Base-by-base conservation (phyloP, 2,113 vertebrate genomes). In the Nycticryphes semicollaris region DNA sequence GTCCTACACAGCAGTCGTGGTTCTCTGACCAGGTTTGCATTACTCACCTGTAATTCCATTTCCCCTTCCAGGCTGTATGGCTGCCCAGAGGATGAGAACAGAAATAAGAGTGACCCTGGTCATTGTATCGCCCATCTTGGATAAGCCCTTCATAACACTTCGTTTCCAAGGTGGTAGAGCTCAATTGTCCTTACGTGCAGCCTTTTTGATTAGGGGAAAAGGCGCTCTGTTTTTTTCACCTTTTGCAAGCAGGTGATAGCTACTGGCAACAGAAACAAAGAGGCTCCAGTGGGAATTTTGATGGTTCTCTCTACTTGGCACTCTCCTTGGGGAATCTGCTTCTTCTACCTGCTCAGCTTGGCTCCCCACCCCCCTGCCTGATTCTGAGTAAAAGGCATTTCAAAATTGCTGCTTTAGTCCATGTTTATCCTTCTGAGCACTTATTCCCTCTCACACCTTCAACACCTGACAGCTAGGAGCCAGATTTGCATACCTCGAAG, bases 21-120 rank as follows among this genome's bases (percentile, higher is more conserved):
- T 63, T 37, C 22, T 81, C 74, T 47, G 37, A n/a, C 8, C 22
- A 39, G 39, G 18, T 78, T 45, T 87, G 68, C 56, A 51, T 75
- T 79, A 96, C 97, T 96, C 60, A 97, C 97, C 97, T 94, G 96
- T 95, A 48, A 95, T 93, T 74, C 79, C 95, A 75, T 86, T 92
- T 78, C 91, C 95, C 35, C 17, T 67, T 87, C 90, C 93, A 41
- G 79, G 73, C 8, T 0, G 45, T 17, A 28, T 23, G 41, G 80
- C 66, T 86, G 89, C 70, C 84, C 91, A 94, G 77, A 97, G 28
- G 39, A 94, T 37, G 47, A 97, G 75, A 76, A 94, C 37, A 84
- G 75, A 91, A 84, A 54, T 20, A 25, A 97, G 9, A 39, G 68
- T 14, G 64, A 93, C 69, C 57, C 72, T 93, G 76, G 53, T 35